phyloP scores from a whole-genome alignment of 1,140 invertebrate species.

The Thrips palmi region DNA sequence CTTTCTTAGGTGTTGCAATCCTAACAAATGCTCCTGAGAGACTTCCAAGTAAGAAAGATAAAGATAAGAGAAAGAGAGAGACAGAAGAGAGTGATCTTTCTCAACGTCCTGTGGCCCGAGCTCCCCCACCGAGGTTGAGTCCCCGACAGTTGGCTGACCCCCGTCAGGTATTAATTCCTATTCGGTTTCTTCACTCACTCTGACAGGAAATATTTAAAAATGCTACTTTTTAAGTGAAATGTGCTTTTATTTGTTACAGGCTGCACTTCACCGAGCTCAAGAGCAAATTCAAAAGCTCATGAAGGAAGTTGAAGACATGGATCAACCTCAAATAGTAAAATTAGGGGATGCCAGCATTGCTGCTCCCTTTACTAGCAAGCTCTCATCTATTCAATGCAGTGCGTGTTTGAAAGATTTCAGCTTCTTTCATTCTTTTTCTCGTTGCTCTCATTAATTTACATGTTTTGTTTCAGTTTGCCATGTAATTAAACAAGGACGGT shows the following conservation, averaged over 20 bases:
- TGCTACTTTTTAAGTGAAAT: no score
- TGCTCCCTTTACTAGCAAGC: conserved; percentile 95
- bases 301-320: conserved; percentile 83
- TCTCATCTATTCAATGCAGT: conserved; percentile 94
- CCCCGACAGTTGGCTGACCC: no score
- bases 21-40: conserved; percentile 69
- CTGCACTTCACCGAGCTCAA: no score
- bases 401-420: conserved; percentile 23
- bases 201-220: no score
- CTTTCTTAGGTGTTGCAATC: conserved; percentile 57
- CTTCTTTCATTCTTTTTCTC: conserved; percentile 5
- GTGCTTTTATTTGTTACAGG: no score
- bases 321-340: conserved; percentile 74
- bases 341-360: conserved; percentile 98
- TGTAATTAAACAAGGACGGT: conserved; percentile 97
- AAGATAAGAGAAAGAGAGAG: conserved; percentile 19
- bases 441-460: conserved; percentile 1
- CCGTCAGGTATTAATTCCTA: no score
- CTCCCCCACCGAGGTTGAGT: no score
- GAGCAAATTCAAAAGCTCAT: conserved; percentile 51
- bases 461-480: conserved; percentile 67
- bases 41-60: conserved; percentile 21
- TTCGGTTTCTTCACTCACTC: no score
- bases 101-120: conserved; percentile 9
- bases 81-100: conserved; percentile 18